Evolutionary conservation across 2,113 vertebrate genomes (phyloP).

Genomic region (Sinocyclocheilus rhinocerous): DNA sequence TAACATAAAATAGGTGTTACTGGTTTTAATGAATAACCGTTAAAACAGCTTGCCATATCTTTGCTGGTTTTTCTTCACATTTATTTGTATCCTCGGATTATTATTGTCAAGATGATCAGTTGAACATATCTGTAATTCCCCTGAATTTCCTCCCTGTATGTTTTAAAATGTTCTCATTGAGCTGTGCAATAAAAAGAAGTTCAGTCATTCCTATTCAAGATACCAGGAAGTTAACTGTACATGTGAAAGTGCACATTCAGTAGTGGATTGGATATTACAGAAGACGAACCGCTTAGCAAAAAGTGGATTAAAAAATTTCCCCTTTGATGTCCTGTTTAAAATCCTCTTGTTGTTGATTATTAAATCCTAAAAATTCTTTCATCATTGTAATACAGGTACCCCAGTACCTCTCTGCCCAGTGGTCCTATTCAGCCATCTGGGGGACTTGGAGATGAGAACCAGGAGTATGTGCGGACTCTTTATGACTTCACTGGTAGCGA

Average conservation of each 20-base stretch:
- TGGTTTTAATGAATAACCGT: not conserved
- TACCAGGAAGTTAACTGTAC: conserved; percentile 31
- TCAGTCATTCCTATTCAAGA: not conserved
- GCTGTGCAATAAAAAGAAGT: not conserved
- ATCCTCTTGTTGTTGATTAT: not conserved
- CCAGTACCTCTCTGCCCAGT: conserved; percentile 79
- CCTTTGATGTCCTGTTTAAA: not conserved
- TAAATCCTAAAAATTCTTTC: not conserved
- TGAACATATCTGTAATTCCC: not conserved
- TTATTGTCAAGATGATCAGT: not conserved
- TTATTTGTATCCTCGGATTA: not conserved
- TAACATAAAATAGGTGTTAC: not conserved
- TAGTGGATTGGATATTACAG: not conserved
- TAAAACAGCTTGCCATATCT: not conserved
- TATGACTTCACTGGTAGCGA: conserved; percentile 97
- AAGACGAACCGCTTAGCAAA: not conserved
- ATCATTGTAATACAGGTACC: conserved; percentile 75
- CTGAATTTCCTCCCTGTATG: not conserved
- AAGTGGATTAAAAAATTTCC: conserved; percentile 1
- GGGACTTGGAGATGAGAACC: conserved; percentile 81
- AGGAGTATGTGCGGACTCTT: conserved; percentile 96
- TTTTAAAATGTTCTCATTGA: not conserved
- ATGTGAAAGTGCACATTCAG: not conserved
- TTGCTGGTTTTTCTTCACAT: not conserved
- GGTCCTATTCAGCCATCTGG: conserved; percentile 77